Evolutionary conservation across 2,113 vertebrate species (phyloP).

Genomic region (Gracilinanus agilis): DNA sequence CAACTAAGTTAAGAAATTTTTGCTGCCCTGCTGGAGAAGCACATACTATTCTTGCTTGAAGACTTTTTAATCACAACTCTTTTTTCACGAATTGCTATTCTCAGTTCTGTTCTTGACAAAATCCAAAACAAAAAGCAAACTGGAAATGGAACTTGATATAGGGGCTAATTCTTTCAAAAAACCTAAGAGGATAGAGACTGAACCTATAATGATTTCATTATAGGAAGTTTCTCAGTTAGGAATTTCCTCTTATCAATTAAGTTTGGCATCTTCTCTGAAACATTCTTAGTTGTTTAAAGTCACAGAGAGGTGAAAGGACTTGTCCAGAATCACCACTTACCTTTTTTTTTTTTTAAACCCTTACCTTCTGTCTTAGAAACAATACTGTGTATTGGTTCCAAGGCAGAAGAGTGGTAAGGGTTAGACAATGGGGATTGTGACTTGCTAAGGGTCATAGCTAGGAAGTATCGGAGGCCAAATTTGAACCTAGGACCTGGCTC

Average conservation of each 20-base stretch:
- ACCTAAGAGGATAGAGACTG: too few relatives aligned
- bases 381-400: too few relatives aligned
- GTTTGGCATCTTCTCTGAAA: not conserved
- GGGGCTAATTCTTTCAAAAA: not conserved
- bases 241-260: not conserved
- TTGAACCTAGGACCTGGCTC: too few relatives aligned
- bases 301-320: conserved; percentile 54
- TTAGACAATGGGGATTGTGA: too few relatives aligned
- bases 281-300: not conserved
- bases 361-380: too few relatives aligned
- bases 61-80: not conserved
- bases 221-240: not conserved
- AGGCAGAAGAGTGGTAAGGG: too few relatives aligned
- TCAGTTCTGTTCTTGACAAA: not conserved
- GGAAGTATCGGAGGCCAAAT: too few relatives aligned
- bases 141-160: not conserved
- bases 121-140: not conserved
- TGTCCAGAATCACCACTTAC: conserved; percentile 52
- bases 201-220: not conserved
- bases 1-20: not conserved
- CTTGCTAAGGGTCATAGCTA: too few relatives aligned
- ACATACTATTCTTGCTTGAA: not conserved
- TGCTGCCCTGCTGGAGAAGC: not conserved
- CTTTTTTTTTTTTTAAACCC: too few relatives aligned
- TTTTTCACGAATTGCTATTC: not conserved